Percentiles rank a stretch among this genome's conserved stretches.
Evolutionary conservation across 2,113 vertebrate genomes (phyloP).

Genomic region (Gavia stellata): DNA sequence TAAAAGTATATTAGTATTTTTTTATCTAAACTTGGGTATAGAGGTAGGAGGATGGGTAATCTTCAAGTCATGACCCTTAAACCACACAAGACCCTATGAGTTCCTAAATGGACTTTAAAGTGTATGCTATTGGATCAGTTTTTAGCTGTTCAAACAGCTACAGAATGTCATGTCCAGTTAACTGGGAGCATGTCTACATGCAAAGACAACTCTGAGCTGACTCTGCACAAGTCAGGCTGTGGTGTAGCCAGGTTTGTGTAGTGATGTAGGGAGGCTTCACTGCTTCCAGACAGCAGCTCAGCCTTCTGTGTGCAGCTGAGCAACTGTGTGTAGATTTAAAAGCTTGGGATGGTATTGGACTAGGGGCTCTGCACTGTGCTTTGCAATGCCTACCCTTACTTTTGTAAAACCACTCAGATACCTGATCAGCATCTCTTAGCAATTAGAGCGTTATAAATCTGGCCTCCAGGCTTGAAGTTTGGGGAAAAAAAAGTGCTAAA

Average conservation of each 20-base stretch:
- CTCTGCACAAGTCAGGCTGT: not conserved
- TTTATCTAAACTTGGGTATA: not conserved
- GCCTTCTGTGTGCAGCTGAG: not conserved
- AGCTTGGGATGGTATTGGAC: not conserved
- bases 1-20: not conserved
- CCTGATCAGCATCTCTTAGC: not conserved
- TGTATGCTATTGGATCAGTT: not conserved
- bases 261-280: not conserved
- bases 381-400: not conserved
- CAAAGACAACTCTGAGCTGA: not conserved
- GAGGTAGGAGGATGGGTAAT: not conserved
- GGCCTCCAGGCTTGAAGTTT: not conserved
- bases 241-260: not conserved
- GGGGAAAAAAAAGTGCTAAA: not conserved
- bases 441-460: not conserved
- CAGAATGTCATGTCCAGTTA: not conserved
- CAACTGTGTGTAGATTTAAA: not conserved
- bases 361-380: not conserved
- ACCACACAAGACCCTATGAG: not conserved
- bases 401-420: not conserved
- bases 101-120: not conserved
- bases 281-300: not conserved
- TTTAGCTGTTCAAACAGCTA: not conserved
- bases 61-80: not conserved
- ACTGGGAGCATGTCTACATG: not conserved